phyloP scores from a whole-genome alignment of 2,888 invertebrate genomes.

The Cephalotes varians region DNA sequence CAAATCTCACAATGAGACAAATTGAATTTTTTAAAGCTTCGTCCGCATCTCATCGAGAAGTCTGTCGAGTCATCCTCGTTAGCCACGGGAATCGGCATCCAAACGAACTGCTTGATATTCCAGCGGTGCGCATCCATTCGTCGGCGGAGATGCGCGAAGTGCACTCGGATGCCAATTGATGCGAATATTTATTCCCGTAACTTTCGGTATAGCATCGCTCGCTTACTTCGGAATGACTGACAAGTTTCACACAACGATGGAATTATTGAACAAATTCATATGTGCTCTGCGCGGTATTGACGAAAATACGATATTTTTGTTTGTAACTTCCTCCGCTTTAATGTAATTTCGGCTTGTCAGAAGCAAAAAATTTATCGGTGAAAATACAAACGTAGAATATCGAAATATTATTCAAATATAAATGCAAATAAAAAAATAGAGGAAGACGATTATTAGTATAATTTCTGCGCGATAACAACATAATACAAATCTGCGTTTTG shows the following conservation, averaged over 20 bases:
- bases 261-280: constrained; percentile 20
- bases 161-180: constrained; percentile 34
- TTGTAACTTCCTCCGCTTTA: constrained; percentile 5
- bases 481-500: no score
- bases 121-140: background rate
- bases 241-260: constrained; percentile 23
- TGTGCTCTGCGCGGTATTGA: background rate
- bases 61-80: constrained; percentile 27
- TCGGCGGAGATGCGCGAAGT: constrained; percentile 33
- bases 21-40: constrained; percentile 28
- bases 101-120: constrained; percentile 55
- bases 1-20: constrained; percentile 15
- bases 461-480: constrained; percentile 10
- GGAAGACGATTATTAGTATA: background rate
- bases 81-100: constrained; percentile 31
- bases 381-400: background rate
- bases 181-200: constrained; percentile 42
- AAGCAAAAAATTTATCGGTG: background rate
- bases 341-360: constrained; percentile 14
- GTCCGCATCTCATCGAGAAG: background rate
- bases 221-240: constrained; percentile 13
- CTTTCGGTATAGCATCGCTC: constrained; percentile 9
- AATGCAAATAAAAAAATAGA: constrained; percentile 10
- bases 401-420: constrained; percentile 36
- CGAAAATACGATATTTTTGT: constrained; percentile 10